Conservation (phyloP, 2,888 invertebrate species). For the Polymixis flavicincta region DNA sequence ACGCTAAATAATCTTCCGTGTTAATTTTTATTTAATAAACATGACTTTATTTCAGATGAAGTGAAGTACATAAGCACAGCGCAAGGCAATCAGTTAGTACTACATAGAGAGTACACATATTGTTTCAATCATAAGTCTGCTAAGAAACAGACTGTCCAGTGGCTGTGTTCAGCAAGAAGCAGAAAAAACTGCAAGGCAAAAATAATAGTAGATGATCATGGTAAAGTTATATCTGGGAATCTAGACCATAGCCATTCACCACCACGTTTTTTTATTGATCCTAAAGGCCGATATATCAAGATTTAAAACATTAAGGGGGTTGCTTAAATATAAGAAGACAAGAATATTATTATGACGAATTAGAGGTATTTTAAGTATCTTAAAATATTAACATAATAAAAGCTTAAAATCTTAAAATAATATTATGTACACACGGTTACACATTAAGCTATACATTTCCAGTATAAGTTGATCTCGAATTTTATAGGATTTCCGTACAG, state of each 20-base stretch:
- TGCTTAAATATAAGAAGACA: too few species aligned
- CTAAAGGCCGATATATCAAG: constrained; percentile 37
- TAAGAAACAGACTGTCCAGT: constrained; percentile 4
- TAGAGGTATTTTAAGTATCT: too few species aligned
- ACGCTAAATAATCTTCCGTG: background rate
- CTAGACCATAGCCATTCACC: constrained; percentile 32
- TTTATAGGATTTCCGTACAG: too few species aligned
- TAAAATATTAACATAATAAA: too few species aligned
- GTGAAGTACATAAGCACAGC: constrained; percentile 22
- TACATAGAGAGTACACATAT: constrained; percentile 22
- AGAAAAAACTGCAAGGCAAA: constrained; percentile 26
- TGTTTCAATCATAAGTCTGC: constrained; percentile 14
- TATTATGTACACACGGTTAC: too few species aligned
- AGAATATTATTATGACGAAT: too few species aligned
- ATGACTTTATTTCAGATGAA: constrained; percentile 20
- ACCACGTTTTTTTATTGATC: constrained; percentile 16
- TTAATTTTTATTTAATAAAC: background rate
- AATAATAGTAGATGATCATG: background rate
- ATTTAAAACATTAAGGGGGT: constrained; percentile 2
- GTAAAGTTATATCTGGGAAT: constrained; percentile 8
- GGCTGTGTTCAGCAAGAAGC: constrained; percentile 18
- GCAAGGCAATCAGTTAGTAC: constrained; percentile 7
- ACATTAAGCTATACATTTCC: too few species aligned
- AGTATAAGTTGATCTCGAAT: too few species aligned
- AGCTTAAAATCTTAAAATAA: too few species aligned